These are phyloP conservation scores for Herpetotheres cachinnans DNA, from an alignment of 2,113 vertebrate genomes.

Conservation along the genomic window DNA sequence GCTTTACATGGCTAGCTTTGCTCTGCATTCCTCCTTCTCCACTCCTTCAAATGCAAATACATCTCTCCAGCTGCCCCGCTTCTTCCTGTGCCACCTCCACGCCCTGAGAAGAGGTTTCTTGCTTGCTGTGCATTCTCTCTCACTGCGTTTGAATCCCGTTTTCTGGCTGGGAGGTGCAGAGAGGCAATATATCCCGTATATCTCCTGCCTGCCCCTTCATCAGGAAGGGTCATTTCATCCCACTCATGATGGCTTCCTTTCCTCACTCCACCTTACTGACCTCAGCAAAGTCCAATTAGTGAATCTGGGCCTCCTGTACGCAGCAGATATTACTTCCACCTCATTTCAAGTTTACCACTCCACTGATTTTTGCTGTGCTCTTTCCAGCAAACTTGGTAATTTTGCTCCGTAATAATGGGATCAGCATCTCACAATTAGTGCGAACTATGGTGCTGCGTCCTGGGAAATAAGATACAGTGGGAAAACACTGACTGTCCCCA, in stretches of 20 bases:
- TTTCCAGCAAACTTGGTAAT: neutral
- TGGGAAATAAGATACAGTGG: neutral
- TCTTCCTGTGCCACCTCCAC: neutral
- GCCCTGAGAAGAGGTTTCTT: neutral
- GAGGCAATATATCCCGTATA: neutral
- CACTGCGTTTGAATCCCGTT: fast-evolving
- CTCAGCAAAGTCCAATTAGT: neutral
- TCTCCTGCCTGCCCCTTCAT: neutral
- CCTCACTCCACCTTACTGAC: neutral
- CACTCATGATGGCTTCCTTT: fast-evolving
- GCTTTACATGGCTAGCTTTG: neutral
- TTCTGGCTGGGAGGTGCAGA: neutral
- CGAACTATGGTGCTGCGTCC: fast-evolving
- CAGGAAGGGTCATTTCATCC: neutral
- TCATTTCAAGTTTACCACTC: neutral
- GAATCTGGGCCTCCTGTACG: neutral
- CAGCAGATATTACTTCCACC: neutral
- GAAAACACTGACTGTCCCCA: neutral
- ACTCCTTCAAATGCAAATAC: neutral
- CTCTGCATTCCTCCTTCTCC: neutral
- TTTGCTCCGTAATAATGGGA: neutral
- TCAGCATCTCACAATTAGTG: neutral
- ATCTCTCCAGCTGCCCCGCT: neutral
- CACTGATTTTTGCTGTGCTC: neutral
- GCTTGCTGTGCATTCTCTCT: neutral